phyloP scores from a whole-genome alignment of 2,888 invertebrate species.

The Tetheella fluctuosa region DNA sequence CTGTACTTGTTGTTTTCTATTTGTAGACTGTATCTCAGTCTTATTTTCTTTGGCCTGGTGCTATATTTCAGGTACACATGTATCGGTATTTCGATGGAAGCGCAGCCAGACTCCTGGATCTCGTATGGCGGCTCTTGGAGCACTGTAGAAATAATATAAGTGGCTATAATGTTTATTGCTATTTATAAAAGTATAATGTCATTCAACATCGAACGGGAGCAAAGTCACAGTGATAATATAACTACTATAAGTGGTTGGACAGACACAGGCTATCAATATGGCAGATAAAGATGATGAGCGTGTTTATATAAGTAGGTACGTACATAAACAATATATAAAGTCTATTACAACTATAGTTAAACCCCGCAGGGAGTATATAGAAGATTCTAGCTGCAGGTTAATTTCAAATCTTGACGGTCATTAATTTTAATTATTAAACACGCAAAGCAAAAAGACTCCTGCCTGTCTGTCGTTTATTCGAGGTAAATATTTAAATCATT shows the following conservation, averaged over 20 bases:
- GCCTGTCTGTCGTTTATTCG: too few relatives aligned
- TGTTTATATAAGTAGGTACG: constrained; percentile 42
- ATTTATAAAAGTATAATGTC: constrained; percentile 28
- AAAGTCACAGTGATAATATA: constrained; percentile 50
- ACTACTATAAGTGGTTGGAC: constrained; percentile 37
- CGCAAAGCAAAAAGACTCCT: too few relatives aligned
- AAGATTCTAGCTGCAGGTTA: too few relatives aligned
- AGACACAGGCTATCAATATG: constrained; percentile 54
- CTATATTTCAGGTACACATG: constrained; percentile 78
- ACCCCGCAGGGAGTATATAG: too few relatives aligned
- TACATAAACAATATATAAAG: not conserved
- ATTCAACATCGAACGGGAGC: constrained; percentile 27
- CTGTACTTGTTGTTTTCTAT: constrained; percentile 71
- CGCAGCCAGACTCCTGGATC: constrained; percentile 78
- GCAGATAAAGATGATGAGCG: constrained; percentile 62
- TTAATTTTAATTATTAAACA: too few relatives aligned
- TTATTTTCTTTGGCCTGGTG: constrained; percentile 72
- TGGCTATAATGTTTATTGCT: constrained; percentile 37
- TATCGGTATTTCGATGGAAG: constrained; percentile 77
- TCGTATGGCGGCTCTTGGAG: constrained; percentile 81
- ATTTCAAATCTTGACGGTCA: too few relatives aligned
- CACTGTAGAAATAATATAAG: constrained; percentile 59
- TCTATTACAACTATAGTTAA: not conserved
- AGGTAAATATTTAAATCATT: too few relatives aligned
- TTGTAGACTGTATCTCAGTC: constrained; percentile 70